These are phyloP conservation scores for Diabrotica virgifera DNA, from an alignment of 1,140 invertebrate species.

Conservation along the genomic window DNA sequence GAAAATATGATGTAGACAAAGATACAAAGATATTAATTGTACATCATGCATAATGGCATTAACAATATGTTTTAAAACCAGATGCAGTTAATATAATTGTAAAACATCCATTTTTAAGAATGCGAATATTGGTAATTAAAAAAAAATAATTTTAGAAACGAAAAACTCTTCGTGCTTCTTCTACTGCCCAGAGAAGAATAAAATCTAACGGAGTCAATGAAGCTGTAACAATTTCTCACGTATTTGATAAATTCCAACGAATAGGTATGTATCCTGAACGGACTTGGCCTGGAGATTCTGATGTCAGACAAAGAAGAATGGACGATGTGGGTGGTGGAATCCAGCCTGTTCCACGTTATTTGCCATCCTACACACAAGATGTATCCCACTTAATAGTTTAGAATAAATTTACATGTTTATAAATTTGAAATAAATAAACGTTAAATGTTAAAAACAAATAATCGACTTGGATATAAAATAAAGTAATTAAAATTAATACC, in stretches of 20 bases:
- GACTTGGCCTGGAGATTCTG: slow-evolving; percentile 61
- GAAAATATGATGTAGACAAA: too few species aligned
- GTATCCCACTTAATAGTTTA: slow-evolving; percentile 67
- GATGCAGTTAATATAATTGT: too few species aligned
- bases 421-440: too few species aligned
- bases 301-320: slow-evolving; percentile 51
- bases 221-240: slow-evolving; percentile 69
- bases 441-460: too few species aligned
- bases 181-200: slow-evolving; percentile 64
- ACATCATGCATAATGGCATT: too few species aligned
- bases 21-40: too few species aligned
- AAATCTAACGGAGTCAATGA: slow-evolving; percentile 81
- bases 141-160: slow-evolving; percentile 63
- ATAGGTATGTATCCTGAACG: slow-evolving; percentile 52
- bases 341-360: slow-evolving; percentile 57
- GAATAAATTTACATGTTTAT: slow-evolving; percentile 21
- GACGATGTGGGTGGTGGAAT: slow-evolving; percentile 47
- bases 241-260: slow-evolving; percentile 62
- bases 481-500: too few species aligned
- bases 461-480: too few species aligned
- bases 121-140: too few species aligned
- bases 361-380: slow-evolving; percentile 64
- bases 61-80: too few species aligned
- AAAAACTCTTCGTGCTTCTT: slow-evolving; percentile 72
- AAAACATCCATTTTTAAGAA: too few species aligned